Percentiles rank a stretch among this genome's conserved stretches.
These are phyloP conservation scores for Lycaon pictus DNA, from an alignment of 2,113 vertebrate species.

Conservation along the genomic window DNA sequence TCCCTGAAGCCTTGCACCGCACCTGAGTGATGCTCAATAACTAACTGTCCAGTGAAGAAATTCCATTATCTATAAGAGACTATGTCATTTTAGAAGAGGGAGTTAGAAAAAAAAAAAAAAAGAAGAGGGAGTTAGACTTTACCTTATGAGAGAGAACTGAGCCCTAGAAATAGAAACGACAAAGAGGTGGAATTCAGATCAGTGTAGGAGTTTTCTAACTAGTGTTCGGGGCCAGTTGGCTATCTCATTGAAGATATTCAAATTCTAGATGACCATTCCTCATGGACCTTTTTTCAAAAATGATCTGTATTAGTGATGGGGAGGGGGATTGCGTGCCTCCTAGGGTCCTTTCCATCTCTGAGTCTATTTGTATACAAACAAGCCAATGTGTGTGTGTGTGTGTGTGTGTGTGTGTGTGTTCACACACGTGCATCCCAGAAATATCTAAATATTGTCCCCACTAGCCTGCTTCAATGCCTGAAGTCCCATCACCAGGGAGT, in stretches of 20 bases:
- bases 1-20: neutral
- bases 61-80: neutral
- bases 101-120: neutral
- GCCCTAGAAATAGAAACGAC: neutral
- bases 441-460: neutral
- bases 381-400: too few relatives aligned
- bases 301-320: neutral
- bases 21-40: neutral
- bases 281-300: neutral
- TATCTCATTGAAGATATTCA: conserved; percentile 1
- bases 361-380: neutral
- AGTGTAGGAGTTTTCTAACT: neutral
- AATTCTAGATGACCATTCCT: neutral
- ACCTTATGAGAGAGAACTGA: neutral
- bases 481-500: neutral
- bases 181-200: neutral
- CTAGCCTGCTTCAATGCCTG: neutral
- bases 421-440: neutral
- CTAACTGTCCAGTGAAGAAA: neutral
- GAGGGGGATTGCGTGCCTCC: neutral
- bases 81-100: neutral
- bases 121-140: neutral
- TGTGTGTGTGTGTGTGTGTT: neutral
- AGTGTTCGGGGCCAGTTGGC: neutral
- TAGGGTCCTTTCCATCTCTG: neutral